These are phyloP conservation scores for Pandemis cinnamomeana DNA, from an alignment of 2,888 invertebrate species.

Conservation along the genomic window DNA sequence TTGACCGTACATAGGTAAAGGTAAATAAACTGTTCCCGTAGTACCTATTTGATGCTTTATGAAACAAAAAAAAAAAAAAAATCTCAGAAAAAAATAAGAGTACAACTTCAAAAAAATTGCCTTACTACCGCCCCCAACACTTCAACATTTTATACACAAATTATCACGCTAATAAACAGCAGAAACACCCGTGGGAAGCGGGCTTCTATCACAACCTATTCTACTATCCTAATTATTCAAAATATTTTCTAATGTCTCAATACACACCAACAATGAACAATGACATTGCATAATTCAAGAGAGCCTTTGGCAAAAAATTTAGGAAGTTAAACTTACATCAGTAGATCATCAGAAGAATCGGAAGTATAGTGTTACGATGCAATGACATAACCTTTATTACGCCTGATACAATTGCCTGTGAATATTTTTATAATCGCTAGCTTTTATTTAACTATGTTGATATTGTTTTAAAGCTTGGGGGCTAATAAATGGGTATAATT, in stretches of 20 bases:
- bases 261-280: constrained; percentile 11
- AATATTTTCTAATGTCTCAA: neutral
- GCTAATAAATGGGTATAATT: too few species aligned
- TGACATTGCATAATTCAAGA: constrained; percentile 17
- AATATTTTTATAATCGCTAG: constrained; percentile 14
- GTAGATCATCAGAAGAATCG: constrained; percentile 10
- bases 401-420: constrained; percentile 3
- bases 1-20: too few species aligned
- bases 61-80: neutral
- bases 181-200: neutral
- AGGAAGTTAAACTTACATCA: constrained; percentile 14
- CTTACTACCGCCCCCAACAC: neutral
- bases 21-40: too few species aligned
- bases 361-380: constrained; percentile 7
- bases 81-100: neutral
- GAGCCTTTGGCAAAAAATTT: constrained; percentile 8
- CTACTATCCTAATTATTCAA: neutral
- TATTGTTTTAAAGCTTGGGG: too few species aligned
- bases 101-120: too few species aligned
- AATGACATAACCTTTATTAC: constrained; percentile 18
- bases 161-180: neutral
- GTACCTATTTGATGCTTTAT: too few species aligned
- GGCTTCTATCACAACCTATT: neutral
- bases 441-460: too few species aligned
- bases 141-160: neutral